Base-by-base conservation (phyloP, 2,113 vertebrate genomes). In the Mirounga angustirostris region DNA sequence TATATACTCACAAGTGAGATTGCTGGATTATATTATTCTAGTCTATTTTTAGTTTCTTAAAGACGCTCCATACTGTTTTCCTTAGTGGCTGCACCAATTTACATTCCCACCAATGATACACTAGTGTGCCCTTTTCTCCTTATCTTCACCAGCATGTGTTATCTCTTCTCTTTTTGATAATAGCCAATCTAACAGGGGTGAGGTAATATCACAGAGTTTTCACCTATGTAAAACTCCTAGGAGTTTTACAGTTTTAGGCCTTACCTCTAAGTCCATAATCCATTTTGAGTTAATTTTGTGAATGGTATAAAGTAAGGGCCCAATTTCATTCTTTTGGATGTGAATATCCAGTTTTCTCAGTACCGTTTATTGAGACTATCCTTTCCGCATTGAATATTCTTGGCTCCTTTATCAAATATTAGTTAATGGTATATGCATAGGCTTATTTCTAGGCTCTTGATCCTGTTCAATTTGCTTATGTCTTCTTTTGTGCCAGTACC, bases 21-120 rank as follows among this genome's bases (percentile, higher is more conserved):
- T 81, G 54, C 61, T 50, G 52, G 22, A 71, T 50, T 13, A 36
- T 63, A 74, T 26, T 13, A 15, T 36, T 69, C 67, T 61, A 63
- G 12, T 61, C 33, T 82, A 88, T 82, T 63, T 89, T 94, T 54
- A 89, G 52, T 74, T 82, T 82, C 43, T 73, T 89, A n/a, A 73
- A 28, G 33, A 89, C 22, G 3, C 84, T 73, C 6, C 56, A 14
- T 61, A 30, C 21, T 18, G 2, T 24, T 73, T 84, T 89, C 14
- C 26, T 52, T 43, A 82, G 63, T 63, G 43, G 1, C 3, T 46
- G 2, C 10, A 71, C 15, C 22, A 81, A 22, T 43, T 94, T 71
- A 59, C 19, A 61, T 52, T 52, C 26, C 54, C 43, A 89, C 26
- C 8, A 6, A 3, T 30, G 46, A 76, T 16, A 4, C 40, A 24